Base-by-base conservation (phyloP, 2,888 invertebrate species). In the Dioctria linearis region DNA sequence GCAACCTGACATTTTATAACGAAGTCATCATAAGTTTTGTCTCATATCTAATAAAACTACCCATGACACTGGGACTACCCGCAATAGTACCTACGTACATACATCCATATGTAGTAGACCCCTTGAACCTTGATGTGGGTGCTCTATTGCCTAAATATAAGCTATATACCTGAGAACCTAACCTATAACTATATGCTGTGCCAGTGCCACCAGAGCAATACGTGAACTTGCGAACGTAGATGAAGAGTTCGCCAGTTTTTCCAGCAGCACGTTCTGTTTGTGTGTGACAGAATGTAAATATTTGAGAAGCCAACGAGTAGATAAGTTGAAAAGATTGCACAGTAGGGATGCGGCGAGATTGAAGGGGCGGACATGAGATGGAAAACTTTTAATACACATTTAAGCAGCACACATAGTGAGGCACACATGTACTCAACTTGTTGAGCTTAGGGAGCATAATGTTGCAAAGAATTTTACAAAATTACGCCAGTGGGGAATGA, bases 11-110 rank as follows among this genome's bases (percentile, higher is more conserved):
- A 8, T 63, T 63, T 76, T 76, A 76, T 63, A 76, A 76, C 76
- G 76, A 76, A 76, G 76, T 76, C 76, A 76, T 76, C 63, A 76
- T 76, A 76, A 76, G 76, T 76, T 76, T 76, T 25, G 40, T 63
- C 43, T 76, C 76, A 76, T 76, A 76, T 76, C 63, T 76, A 76
- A 76, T 76, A 76, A 76, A 76, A 76, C 76, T 76, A 63, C 63
- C 63, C 76, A 43, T 76, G 76, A 63, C 63, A 76, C 76, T 76
- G 63, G 25, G 25, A 76, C 46, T 63, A 61, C 49, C 61, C 76
- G 25, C 61, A 63, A 63, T 76, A 63, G 43, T 39, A 61, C 43
- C 42, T 57, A 25, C 5, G 2, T 25, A 25, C 25, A 25, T 57
- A 25, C 5, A 5, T 25, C 0, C 25, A 25, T 25, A 25, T 25